Evolutionary conservation across 2,113 vertebrate species (phyloP).

Genomic region (Colinus virginianus): DNA sequence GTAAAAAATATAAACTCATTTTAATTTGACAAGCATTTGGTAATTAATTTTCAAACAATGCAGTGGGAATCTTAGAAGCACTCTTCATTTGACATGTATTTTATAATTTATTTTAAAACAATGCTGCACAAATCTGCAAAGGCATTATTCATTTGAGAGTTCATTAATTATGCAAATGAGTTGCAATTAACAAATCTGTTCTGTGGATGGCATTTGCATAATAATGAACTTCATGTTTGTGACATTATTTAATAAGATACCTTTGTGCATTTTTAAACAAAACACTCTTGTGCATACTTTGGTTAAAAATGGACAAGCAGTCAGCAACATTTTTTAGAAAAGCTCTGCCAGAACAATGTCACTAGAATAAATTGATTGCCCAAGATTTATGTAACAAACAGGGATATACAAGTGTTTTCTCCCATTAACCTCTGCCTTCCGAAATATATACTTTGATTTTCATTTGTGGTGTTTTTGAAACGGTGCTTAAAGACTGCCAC

Average conservation of each 20-base stretch:
- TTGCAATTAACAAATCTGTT: slow-evolving; percentile 96
- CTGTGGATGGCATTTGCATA: slow-evolving; percentile 91
- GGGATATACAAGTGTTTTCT: slow-evolving; percentile 26
- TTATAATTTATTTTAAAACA: slow-evolving; percentile 94
- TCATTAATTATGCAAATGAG: slow-evolving; percentile 98
- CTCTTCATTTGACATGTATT: slow-evolving; percentile 87
- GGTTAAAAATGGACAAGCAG: slow-evolving; percentile 69
- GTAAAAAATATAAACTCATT: slow-evolving; percentile 83
- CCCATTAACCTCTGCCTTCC: slow-evolving; percentile 52
- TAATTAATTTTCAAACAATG: slow-evolving; percentile 87
- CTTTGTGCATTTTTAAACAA: slow-evolving; percentile 86
- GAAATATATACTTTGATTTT: slow-evolving; percentile 59
- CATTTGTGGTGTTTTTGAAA: slow-evolving; percentile 31
- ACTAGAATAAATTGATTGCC: slow-evolving; percentile 63
- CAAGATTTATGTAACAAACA: slow-evolving; percentile 62
- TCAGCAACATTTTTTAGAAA: slow-evolving; percentile 65
- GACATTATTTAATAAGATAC: slow-evolving; percentile 93
- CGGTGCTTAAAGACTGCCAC: neutral
- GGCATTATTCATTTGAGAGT: slow-evolving; percentile 93
- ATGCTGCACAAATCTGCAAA: slow-evolving; percentile 89
- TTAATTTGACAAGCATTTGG: slow-evolving; percentile 85
- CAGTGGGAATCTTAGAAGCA: slow-evolving; percentile 80
- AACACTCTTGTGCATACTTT: slow-evolving; percentile 77
- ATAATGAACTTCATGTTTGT: slow-evolving; percentile 92
- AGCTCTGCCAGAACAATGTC: slow-evolving; percentile 40